Base-by-base conservation (phyloP, 2,888 invertebrate genomes). In the Trilocha varians region DNA sequence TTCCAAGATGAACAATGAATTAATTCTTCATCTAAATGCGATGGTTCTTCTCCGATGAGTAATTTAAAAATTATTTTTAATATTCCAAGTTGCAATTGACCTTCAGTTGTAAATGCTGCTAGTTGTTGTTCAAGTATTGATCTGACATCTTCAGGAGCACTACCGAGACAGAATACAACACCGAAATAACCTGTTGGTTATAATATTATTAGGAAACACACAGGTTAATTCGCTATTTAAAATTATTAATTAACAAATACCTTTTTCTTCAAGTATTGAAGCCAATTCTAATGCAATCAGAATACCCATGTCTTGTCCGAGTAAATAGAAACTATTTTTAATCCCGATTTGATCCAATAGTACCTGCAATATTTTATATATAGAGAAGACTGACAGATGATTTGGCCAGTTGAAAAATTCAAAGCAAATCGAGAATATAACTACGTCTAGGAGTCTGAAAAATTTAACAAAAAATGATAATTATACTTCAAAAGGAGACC, bases 221-320 rank as follows among this genome's bases (percentile, higher is more conserved):
- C 13, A 13, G 1, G 17, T 18, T 3, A 25, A 14, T 18, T n/a
- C 3, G 13, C 48, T n/a, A n/a, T n/a, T n/a, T n/a, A n/a, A n/a
- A n/a, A 32, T 42, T 34, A 16, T 55, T n/a, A n/a, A n/a, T n/a
- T n/a, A n/a, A n/a, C n/a, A n/a, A n/a, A n/a, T 57, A 78, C 78
- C 78, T 9, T 53, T 41, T 2, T 62, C 45, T 55, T 79, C 78
- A 13, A 78, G 55, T 32, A 73, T 62, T 0, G 62, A 53, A 14
- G 71, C 75, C 40, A 74, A 45, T 52, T 76, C 70, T 14, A 78
- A 46, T 9, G 70, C 72, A 1, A 71, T 48, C 8, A 56, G 14
- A 1, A 70, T 57, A 4, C 78, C 78, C 37, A 60, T 56, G 48
- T 77, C 76, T 25, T 68, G 76, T 3, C 77, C 77, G 41, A 74